Evolutionary conservation across 2,113 vertebrate species (phyloP).

Genomic region (Pelmatolapia mariae): DNA sequence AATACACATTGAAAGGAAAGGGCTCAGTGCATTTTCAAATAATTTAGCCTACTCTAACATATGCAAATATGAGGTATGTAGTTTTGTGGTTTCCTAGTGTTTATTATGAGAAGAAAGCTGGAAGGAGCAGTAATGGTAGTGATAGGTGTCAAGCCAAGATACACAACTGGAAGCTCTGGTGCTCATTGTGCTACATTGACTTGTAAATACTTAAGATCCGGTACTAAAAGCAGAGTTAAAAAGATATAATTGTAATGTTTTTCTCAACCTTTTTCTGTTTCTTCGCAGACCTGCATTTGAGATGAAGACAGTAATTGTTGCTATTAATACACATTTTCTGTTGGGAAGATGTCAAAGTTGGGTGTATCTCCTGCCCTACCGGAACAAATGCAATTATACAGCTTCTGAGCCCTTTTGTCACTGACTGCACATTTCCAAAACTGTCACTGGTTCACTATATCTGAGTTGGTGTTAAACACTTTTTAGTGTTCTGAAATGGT

Average conservation of each 20-base stretch:
- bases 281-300: background rate
- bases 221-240: background rate
- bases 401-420: background rate
- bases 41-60: background rate
- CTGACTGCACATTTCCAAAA: background rate
- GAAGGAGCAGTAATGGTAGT: background rate
- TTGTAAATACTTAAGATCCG: background rate
- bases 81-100: background rate
- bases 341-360: background rate
- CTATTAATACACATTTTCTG: background rate
- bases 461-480: slow-evolving; percentile 20
- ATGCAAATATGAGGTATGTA: background rate
- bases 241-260: background rate
- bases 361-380: background rate
- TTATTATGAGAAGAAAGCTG: background rate
- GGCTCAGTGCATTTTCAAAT: background rate
- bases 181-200: background rate
- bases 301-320: background rate
- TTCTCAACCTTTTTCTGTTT: background rate
- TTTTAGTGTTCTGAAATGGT: background rate
- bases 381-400: background rate
- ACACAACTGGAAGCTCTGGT: background rate
- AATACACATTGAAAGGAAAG: background rate
- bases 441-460: slow-evolving; percentile 2
- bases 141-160: background rate